phyloP scores from a whole-genome alignment of 1,140 invertebrate species.

The Zophobas morio region DNA sequence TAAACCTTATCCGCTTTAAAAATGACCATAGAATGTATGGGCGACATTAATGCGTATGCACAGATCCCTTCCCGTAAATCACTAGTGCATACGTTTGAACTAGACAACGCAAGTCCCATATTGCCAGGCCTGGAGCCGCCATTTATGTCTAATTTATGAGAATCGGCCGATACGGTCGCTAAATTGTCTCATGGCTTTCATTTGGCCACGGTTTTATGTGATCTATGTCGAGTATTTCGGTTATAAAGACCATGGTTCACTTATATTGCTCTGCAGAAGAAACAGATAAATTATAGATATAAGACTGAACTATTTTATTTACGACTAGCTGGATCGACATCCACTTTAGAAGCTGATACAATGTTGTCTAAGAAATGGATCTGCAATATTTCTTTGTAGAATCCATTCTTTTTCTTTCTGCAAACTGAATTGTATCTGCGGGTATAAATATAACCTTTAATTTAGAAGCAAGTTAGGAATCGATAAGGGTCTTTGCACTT shows the following conservation, averaged over 20 bases:
- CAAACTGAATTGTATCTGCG: neutral
- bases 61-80: conserved; percentile 13
- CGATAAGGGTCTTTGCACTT: conserved; percentile 4
- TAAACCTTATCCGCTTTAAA: too few species aligned
- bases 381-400: too few species aligned
- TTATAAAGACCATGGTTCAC: conserved; percentile 35
- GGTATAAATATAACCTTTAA: neutral
- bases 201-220: conserved; percentile 30
- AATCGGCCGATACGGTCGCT: conserved; percentile 46
- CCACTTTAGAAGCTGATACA: conserved; percentile 23
- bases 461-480: neutral
- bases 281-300: conserved; percentile 38
- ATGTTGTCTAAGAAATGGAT: neutral
- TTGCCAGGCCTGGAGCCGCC: conserved; percentile 26
- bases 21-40: neutral
- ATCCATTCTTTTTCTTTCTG: too few species aligned
- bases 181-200: conserved; percentile 46
- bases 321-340: conserved; percentile 24
- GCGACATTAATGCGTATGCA: conserved; percentile 18
- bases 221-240: conserved; percentile 31
- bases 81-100: conserved; percentile 27
- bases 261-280: conserved; percentile 26
- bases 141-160: conserved; percentile 47
- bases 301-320: conserved; percentile 33
- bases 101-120: conserved; percentile 30